Percentiles rank a stretch among this genome's conserved stretches.
These are phyloP conservation scores for Boloria selene DNA, from an alignment of 2,888 invertebrate species.

Conservation along the genomic window DNA sequence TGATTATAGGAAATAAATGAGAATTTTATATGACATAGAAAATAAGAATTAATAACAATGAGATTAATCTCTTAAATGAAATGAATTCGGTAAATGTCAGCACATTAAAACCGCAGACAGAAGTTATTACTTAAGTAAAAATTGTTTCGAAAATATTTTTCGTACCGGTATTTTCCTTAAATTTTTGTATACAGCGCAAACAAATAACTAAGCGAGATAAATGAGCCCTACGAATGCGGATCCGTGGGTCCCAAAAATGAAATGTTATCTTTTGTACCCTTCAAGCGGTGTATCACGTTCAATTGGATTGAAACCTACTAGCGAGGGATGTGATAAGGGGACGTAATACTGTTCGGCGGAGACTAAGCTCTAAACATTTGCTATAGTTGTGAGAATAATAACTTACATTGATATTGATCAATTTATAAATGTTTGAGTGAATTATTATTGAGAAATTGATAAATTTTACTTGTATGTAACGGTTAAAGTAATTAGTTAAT, in stretches of 20 bases:
- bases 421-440: no score
- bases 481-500: no score
- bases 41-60: no score
- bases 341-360: constrained; percentile 8
- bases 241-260: constrained; percentile 28
- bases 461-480: no score
- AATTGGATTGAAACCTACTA: constrained; percentile 30
- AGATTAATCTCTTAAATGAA: no score
- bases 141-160: constrained; percentile 6
- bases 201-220: constrained; percentile 37
- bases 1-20: no score
- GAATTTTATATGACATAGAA: no score
- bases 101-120: no score
- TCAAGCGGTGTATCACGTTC: constrained; percentile 29
- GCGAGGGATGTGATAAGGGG: constrained; percentile 7
- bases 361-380: neutral
- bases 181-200: constrained; percentile 24
- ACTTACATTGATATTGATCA: no score
- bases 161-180: constrained; percentile 11
- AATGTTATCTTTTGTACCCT: constrained; percentile 34
- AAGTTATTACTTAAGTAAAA: neutral
- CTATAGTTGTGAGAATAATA: no score
- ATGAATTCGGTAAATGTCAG: no score
- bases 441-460: no score
- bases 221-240: constrained; percentile 28